A percentile compares a stretch with the other conserved stretches of the same genome.
Evolutionary conservation across 2,113 vertebrate species (phyloP).

Genomic region (Halcyon malimbica): DNA sequence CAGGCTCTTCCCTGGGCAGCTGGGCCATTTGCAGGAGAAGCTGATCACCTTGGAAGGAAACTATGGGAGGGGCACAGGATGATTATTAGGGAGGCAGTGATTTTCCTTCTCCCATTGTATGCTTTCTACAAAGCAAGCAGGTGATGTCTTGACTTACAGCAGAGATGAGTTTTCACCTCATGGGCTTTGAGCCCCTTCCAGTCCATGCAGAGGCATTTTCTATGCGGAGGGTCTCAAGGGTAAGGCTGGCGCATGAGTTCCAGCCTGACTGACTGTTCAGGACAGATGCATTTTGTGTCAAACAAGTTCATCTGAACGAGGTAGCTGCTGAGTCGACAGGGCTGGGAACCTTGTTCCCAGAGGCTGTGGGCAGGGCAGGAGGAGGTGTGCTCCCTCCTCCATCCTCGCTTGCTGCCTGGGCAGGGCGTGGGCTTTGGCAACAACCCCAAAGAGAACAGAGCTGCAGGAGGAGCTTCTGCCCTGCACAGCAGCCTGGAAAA

Average conservation of each 20-base stretch:
- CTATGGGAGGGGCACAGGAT: not conserved
- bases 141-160: not conserved
- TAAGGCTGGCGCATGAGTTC: not conserved
- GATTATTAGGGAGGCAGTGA: not conserved
- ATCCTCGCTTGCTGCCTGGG: not conserved
- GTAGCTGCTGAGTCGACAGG: constrained; percentile 29
- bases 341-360: constrained; percentile 40
- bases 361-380: constrained; percentile 4
- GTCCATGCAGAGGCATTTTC: not conserved
- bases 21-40: not conserved
- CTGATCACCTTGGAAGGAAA: not conserved
- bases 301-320: constrained; percentile 16
- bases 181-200: not conserved
- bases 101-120: not conserved
- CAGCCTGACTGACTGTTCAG: not conserved
- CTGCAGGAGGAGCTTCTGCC: not conserved
- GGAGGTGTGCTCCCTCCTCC: not conserved
- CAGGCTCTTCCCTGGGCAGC: not conserved
- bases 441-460: not conserved
- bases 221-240: not conserved
- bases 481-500: not conserved
- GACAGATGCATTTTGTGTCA: not conserved
- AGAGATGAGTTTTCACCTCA: not conserved
- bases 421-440: constrained; percentile 17
- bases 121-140: not conserved